Conservation (phyloP, 2,888 invertebrate genomes). For the Caenorhabditis sinica region DNA sequence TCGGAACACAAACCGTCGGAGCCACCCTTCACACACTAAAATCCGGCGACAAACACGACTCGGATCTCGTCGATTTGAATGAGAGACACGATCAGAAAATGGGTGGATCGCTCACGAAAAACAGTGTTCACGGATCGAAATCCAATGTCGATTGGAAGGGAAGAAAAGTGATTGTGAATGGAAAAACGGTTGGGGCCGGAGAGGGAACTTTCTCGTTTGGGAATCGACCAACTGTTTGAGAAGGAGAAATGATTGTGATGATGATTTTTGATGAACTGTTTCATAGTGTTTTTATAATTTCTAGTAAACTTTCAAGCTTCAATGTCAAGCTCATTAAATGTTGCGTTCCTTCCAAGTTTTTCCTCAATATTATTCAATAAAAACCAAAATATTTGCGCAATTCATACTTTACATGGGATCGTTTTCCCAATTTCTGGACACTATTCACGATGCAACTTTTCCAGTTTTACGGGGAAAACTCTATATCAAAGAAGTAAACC, state of each 20-base stretch:
- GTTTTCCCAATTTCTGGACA: too few species aligned
- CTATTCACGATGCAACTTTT: background rate
- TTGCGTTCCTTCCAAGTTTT: too few species aligned
- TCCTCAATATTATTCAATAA: too few species aligned
- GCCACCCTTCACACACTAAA: constrained; percentile 46
- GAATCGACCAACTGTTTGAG: constrained; percentile 19
- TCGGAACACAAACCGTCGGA: constrained; percentile 58
- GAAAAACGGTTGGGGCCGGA: constrained; percentile 68
- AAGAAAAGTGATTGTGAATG: constrained; percentile 65
- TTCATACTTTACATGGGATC: too few species aligned
- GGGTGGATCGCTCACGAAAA: constrained; percentile 49
- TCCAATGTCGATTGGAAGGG: constrained; percentile 68
- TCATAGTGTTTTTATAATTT: background rate
- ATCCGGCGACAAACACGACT: constrained; percentile 61
- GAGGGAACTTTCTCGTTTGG: constrained; percentile 72
- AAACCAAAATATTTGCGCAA: too few species aligned
- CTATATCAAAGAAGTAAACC: constrained; percentile 41
- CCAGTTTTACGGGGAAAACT: constrained; percentile 51
- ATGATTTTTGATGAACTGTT: background rate
- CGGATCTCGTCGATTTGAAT: constrained; percentile 51
- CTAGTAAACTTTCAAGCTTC: too few species aligned
- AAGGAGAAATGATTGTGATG: background rate
- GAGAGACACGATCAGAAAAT: constrained; percentile 46
- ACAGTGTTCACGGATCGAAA: constrained; percentile 59
- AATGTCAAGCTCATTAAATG: too few species aligned